Base-by-base conservation (phyloP, 2,888 invertebrate species). In the Brassicogethes aeneus region DNA sequence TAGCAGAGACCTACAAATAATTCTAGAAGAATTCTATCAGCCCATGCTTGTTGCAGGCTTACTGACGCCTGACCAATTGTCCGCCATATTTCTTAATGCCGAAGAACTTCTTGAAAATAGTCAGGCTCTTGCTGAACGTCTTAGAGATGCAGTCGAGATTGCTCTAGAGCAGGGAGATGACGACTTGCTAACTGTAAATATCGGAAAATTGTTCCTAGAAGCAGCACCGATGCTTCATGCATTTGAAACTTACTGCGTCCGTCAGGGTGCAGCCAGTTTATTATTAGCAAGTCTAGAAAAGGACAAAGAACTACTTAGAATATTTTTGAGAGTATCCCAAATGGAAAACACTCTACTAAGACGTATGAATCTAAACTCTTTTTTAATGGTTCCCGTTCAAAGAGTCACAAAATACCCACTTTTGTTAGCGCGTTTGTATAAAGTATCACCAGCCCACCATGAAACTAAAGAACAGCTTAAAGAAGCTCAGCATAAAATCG, bases 371-470 rank as follows among this genome's bases (percentile, higher is more conserved):
- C 75, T 96, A 36, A 92, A 94, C 70, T 93, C 95, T n/a, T 96
- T 95, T 70, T 79, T 95, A 41, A 95, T 95, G 93, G 93, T 91
- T 56, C 95, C 95, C 50, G 94, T 96, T 48, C 95, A 95, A 74
- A 78, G 95, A 67, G 93, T 95, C 56, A 95, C 95, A 57, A 94
- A 94, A 73, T 95, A 95, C 73, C 95, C 95, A 34, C 74, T 96
- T 56, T 75, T 96, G 51, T 72, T 96, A 60, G 89, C 90, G 34
- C 81, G 95, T 43, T 74, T 96, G 52, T 80, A 86, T 62, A 93
- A 94, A 71, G 89, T 91, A 33, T 94, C 94, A 10, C 90, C 93
- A 2, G 69, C 75, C 23, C 87, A 89, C 56, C 78, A 80, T 56
- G 87, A 89, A 43, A 84, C 85, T 45, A 79, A 88, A 45, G 88